Base-by-base conservation (phyloP, 2,888 invertebrate species). In the Adelognathus sp. region DNA sequence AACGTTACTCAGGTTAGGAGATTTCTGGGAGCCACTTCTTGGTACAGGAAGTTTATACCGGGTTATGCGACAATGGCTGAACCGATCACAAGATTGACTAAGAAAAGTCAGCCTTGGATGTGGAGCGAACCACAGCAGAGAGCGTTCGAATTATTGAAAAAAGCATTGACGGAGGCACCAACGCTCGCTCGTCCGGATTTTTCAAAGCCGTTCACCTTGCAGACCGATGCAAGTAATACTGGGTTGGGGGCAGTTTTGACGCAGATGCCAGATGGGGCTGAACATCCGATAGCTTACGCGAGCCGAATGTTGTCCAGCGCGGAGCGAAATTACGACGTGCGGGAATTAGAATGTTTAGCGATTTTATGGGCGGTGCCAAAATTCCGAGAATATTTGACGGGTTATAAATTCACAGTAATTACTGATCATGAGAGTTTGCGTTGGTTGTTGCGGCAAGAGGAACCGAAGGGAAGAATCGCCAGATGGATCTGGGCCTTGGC, bases 21-120 rank as follows among this genome's bases (percentile, higher is more conserved):
- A 9, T 85, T 86, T 39, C 63, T 89, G 0, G 88, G 87, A 0
- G 63, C 87, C 33, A 75, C 79, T 5, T 81, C 82, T 0, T 89
- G 86, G 83, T 89, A 87, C 63, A 66, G 88, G 0, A 76, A 84
- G 29, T 89, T 85, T 58, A 82, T 87, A 5, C 39, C 24, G 0
- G 46, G 74, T 1, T 82, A 84, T 16, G 78, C 83, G 6, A 73
- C 61, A 0, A 44, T 81, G 0, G 81, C 83, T 0, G 70, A 71
- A 27, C 85, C 84, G 0, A 44, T 87, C 1, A 81, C 76, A 18
- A 16, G 63, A 6, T 69, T 87, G 0, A n/a, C 83, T 3, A 81
- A 82, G 46, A 84, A 85, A 41, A 60, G 66, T 3, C 54, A 64
- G 9, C 2, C 24, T 6, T 83, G 80, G 78, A 27, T 14, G 6